Conservation (phyloP, 2,888 invertebrate genomes). For the Mantis religiosa region DNA sequence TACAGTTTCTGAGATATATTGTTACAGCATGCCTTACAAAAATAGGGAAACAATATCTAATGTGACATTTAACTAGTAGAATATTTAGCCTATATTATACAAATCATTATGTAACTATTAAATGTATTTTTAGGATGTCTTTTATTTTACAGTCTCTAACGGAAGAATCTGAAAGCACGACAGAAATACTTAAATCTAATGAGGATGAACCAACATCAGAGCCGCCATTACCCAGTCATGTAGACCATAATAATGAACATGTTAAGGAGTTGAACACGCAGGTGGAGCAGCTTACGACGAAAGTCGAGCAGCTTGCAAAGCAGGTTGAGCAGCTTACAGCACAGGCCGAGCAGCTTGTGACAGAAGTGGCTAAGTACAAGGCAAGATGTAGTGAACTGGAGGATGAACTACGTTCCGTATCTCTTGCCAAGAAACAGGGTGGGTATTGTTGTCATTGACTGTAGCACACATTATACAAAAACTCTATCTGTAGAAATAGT, state of each 20-base stretch:
- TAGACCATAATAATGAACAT: background rate
- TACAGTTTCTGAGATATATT: too few relatives aligned
- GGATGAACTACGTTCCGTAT: slow-evolving; percentile 14
- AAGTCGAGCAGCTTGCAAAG: slow-evolving; percentile 59
- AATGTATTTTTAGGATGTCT: too few relatives aligned
- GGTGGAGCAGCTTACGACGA: slow-evolving; percentile 59
- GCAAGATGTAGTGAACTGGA: slow-evolving; percentile 49
- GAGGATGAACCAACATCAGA: background rate
- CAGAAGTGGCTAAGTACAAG: slow-evolving; percentile 57
- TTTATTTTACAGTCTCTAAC: background rate
- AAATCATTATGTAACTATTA: too few relatives aligned
- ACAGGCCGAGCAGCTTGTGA: slow-evolving; percentile 59
- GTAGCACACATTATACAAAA: too few relatives aligned
- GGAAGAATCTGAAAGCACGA: background rate
- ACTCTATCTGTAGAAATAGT: too few relatives aligned
- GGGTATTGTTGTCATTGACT: background rate
- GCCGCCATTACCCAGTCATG: background rate
- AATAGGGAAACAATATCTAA: too few relatives aligned
- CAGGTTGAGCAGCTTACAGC: slow-evolving; percentile 53
- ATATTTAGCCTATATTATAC: too few relatives aligned
- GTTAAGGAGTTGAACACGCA: slow-evolving; percentile 57
- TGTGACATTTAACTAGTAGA: too few relatives aligned
- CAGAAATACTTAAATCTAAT: background rate
- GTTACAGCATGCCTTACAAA: too few relatives aligned
- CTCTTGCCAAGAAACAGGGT: background rate